phyloP scores from a whole-genome alignment of 2,888 invertebrate species.

The Rotaria macrura region DNA sequence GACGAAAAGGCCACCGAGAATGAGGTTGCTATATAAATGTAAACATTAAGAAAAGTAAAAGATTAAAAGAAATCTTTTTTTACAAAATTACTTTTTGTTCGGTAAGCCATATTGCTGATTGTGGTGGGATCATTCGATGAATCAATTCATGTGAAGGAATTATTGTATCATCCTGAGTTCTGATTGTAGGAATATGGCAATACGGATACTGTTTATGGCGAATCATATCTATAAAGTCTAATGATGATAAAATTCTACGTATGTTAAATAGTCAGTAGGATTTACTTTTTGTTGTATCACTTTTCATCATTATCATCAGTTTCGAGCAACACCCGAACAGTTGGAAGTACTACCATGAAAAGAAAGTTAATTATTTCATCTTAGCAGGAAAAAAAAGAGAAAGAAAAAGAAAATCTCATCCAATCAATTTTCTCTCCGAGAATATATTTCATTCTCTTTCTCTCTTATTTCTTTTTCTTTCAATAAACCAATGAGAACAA shows the following conservation, averaged over 20 bases:
- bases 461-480: background rate
- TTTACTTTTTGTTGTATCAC: background rate
- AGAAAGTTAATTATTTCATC: background rate
- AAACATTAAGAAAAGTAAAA: background rate
- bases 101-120: background rate
- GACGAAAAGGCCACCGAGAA: background rate
- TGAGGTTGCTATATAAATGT: background rate
- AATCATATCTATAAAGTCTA: background rate
- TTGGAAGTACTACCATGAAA: background rate
- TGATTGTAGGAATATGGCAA: background rate
- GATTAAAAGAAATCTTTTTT: background rate
- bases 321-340: background rate
- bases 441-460: background rate
- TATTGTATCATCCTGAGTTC: background rate
- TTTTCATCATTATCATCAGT: background rate
- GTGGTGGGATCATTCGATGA: background rate
- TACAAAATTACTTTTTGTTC: background rate
- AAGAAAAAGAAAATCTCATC: background rate
- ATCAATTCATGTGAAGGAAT: background rate
- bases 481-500: background rate
- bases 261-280: background rate
- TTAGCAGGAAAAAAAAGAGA: background rate
- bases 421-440: conserved; percentile 7
- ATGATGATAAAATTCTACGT: no score
- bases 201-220: background rate